phyloP scores from a whole-genome alignment of 2,113 vertebrate genomes.

The Perca fluviatilis region DNA sequence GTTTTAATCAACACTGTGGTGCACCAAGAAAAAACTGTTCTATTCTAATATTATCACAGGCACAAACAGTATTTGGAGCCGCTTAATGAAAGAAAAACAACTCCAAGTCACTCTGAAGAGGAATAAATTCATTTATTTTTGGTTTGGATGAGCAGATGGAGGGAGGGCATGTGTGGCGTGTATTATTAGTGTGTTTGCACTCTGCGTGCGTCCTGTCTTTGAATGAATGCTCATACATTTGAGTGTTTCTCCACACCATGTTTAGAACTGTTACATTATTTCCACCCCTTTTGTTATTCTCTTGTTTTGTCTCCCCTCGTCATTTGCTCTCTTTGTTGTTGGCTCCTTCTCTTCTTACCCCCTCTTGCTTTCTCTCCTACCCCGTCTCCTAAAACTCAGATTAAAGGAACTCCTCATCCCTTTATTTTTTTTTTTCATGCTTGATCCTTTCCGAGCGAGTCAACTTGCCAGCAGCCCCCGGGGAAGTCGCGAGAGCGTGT shows the following conservation, averaged over 20 bases:
- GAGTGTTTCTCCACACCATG: background rate
- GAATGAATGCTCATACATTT: constrained; percentile 8
- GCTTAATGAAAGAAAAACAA: constrained; percentile 33
- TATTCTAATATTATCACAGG: constrained; percentile 16
- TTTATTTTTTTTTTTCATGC: constrained; percentile 39
- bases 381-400: constrained; percentile 46
- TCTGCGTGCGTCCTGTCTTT: constrained; percentile 41
- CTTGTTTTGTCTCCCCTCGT: constrained; percentile 28
- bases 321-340: constrained; percentile 48
- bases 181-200: constrained; percentile 20
- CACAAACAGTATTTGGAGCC: background rate
- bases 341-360: constrained; percentile 2
- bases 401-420: constrained; percentile 61
- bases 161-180: background rate
- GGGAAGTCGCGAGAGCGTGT: constrained; percentile 37
- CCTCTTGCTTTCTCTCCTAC: constrained; percentile 19
- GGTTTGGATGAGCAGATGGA: background rate
- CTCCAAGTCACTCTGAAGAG: background rate
- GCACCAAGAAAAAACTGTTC: background rate
- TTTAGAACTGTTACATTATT: background rate
- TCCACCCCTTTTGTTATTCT: constrained; percentile 19
- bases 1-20: background rate
- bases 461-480: constrained; percentile 53
- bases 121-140: constrained; percentile 1
- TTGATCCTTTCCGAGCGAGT: constrained; percentile 52